phyloP scores from a whole-genome alignment of 2,113 vertebrate genomes.

The Patagioenas fasciata region DNA sequence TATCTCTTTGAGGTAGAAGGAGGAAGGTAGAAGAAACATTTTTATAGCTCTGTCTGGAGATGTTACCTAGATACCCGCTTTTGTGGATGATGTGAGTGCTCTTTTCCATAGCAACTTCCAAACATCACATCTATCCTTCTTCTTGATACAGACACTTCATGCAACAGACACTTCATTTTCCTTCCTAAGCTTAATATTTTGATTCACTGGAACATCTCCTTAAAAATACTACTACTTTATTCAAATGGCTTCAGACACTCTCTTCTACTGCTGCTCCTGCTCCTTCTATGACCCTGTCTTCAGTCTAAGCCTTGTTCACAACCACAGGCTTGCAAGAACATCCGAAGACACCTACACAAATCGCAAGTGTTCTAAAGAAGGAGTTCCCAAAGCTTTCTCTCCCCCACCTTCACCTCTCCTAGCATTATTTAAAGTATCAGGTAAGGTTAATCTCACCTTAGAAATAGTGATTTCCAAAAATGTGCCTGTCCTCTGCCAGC shows the following conservation, averaged over 20 bases:
- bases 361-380: not conserved
- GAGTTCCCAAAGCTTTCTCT: not conserved
- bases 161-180: not conserved
- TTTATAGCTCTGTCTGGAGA: not conserved
- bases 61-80: not conserved
- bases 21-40: not conserved
- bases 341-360: not conserved
- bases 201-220: not conserved
- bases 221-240: not conserved
- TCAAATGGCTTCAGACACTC: not conserved
- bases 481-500: not conserved
- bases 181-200: not conserved
- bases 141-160: not conserved
- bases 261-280: not conserved
- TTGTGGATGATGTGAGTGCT: not conserved
- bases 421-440: not conserved
- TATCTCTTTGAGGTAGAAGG: not conserved
- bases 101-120: constrained; percentile 4
- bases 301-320: not conserved
- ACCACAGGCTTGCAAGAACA: not conserved
- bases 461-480: not conserved
- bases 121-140: not conserved
- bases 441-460: not conserved
- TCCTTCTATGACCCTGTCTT: not conserved
- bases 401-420: not conserved